Evolutionary conservation across 2,797 vertebrate species (phyloP), one percentile per base, ranked within the genome.

Genomic region (Otolemur crassicaudatus): DNA sequence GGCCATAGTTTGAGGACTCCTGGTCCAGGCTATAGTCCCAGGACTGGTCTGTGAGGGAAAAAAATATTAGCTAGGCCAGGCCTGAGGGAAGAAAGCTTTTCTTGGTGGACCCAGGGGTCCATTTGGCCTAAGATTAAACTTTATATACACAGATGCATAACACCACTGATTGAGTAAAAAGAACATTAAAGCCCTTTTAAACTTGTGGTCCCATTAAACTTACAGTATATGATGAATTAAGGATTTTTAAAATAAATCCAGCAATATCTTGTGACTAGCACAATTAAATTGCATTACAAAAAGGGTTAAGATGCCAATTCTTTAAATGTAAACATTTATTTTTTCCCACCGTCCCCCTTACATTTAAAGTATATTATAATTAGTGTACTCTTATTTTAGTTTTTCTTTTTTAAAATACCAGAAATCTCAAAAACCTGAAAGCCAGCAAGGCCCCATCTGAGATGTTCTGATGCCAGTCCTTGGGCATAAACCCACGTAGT

Each of bases 351-450:
- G 46, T 49, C 46, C 46, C 46, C 46, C 46, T 49, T 49, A 49
- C 46, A 49, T 49, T 49, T 49, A 43, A 93, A 91, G 13, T 87
- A 22, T 25, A 25, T 53, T 77, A 49, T 43, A 92, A 82, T 80
- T 40, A 88, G 16, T 53, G 8, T 23, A 73, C 85, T 31, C 10
- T 4, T 84, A 8, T 31, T 84, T 90, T 49, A 37, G 49, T 27
- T 20, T 92, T 91, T 72, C 13, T 58, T 79, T 40, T 58, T 75
- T 19, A 4, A 69, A 94, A 80, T 84, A 6, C 3, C 29, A 93
- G 77, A 61, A 79, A 92, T 90, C 22, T 83, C 25, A 87, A 82
- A 96, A 96, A 88, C 60, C 27, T 27, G 40, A 93, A 73, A 84
- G 49, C 19, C 87, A 85, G 29, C 16, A 34, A 10, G 20, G 46